phyloP scores from a whole-genome alignment of 2,113 vertebrate species.

The Actinemys pallida region DNA sequence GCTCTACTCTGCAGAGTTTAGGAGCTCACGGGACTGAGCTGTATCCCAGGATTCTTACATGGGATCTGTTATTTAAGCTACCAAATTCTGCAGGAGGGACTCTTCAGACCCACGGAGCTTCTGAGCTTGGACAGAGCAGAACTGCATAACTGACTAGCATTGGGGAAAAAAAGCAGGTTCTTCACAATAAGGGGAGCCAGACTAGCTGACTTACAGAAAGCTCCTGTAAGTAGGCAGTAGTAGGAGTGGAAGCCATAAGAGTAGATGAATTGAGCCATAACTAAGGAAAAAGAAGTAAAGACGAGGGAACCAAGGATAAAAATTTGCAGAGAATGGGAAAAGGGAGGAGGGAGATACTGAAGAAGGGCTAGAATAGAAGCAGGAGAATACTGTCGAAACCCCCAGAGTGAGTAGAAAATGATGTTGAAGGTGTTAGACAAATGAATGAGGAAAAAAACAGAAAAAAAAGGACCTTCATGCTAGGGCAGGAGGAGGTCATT shows the following conservation, averaged over 20 bases:
- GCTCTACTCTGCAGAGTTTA: not conserved
- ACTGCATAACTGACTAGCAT: not conserved
- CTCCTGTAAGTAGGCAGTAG: not conserved
- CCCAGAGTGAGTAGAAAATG: not conserved
- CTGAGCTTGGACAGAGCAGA: not conserved
- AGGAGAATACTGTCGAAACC: not conserved
- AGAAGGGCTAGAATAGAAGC: not conserved
- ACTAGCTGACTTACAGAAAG: not conserved
- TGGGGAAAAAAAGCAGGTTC: not conserved
- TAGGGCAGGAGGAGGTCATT: not conserved
- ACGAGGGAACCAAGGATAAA: not conserved
- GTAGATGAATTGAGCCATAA: not conserved
- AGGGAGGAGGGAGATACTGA: not conserved
- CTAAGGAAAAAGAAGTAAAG: not conserved
- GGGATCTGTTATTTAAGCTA: not conserved
- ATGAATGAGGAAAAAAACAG: fast-evolving
- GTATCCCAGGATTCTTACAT: not conserved
- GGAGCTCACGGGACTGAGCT: not conserved
- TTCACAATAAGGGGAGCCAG: not conserved
- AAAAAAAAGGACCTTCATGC: not conserved
- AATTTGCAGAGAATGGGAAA: not conserved
- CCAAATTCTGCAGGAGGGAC: not conserved
- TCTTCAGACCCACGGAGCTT: not conserved
- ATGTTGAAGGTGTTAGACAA: not conserved
- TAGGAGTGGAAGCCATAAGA: not conserved